Conservation (phyloP, 1,140 invertebrate species). For the Ctenoplectra terminalis region DNA sequence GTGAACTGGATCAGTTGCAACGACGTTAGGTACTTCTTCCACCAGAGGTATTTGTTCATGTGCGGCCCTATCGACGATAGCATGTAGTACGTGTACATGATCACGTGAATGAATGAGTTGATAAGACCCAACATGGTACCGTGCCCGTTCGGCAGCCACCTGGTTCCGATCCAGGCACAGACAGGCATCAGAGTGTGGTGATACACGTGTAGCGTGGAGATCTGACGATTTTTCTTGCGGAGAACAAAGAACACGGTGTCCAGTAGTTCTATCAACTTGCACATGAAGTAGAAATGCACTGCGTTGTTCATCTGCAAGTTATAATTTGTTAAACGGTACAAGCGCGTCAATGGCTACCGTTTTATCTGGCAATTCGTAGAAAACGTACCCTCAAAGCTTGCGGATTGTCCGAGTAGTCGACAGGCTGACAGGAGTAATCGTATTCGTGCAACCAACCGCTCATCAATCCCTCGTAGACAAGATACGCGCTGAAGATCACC, state of each 20-base stretch:
- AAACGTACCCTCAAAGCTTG: slow-evolving; percentile 88
- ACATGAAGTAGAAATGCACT: slow-evolving; percentile 83
- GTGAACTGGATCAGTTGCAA: slow-evolving; percentile 94
- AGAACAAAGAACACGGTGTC: slow-evolving; percentile 93
- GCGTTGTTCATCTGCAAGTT: slow-evolving; percentile 78
- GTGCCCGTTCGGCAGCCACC: slow-evolving; percentile 91
- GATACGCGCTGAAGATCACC: slow-evolving; percentile 88
- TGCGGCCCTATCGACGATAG: slow-evolving; percentile 91
- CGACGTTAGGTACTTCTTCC: slow-evolving; percentile 94
- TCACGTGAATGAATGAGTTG: slow-evolving; percentile 92
- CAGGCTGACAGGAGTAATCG: slow-evolving; percentile 91
- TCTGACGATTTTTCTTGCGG: slow-evolving; percentile 90
- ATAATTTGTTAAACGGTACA: background rate
- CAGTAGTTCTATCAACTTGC: slow-evolving; percentile 86
- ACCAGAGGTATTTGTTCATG: slow-evolving; percentile 92
- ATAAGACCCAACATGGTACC: slow-evolving; percentile 91
- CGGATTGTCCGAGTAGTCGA: slow-evolving; percentile 90
- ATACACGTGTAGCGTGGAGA: slow-evolving; percentile 90
- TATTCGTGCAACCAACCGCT: slow-evolving; percentile 89
- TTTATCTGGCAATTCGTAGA: too few species aligned
- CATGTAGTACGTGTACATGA: slow-evolving; percentile 94
- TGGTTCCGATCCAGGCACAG: slow-evolving; percentile 92
- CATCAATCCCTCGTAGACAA: slow-evolving; percentile 87
- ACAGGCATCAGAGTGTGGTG: slow-evolving; percentile 89
- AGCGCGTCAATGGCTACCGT: too few species aligned